Evolutionary conservation across 2,888 invertebrate species (phyloP), one percentile per base, ranked within the genome.

Genomic region (Diarsia dahlii): DNA sequence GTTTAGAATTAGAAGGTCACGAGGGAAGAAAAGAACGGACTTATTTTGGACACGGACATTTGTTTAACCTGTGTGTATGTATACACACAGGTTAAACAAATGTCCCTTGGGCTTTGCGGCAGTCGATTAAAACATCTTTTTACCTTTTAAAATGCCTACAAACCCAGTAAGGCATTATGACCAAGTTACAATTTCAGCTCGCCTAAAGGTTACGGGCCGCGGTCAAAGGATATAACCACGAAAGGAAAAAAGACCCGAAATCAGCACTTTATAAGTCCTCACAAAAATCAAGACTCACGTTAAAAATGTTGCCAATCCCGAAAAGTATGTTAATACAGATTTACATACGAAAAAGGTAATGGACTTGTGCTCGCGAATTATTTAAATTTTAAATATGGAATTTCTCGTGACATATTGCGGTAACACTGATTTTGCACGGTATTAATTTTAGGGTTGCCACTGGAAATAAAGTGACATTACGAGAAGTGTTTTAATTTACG

Each of bases 281-380:
- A n/a, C 52, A 39, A 66, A 68, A 68, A 69, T 54, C 46, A 82
- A 77, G 73, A 54, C 52, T 64, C 60, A 12, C 39, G 73, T 23
- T 69, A 56, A 62, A 85, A 78, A 64, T 71, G 48, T 65, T 70
- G 56, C 78, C 78, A 82, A 46, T 85, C 68, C 58, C 20, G 46
- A 71, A 85, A 85, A 74, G 63, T 83, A 83, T 83, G 83, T 69
- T 69, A 83, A 85, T 83, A 58, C 46, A 54, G 56, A 85, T 83
- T 85, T 85, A 85, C 83, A 83, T 82, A 74, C 65, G 69, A 82
- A 74, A 82, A 74, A 85, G 79, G 71, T 69, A 82, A 84, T 56
- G 74, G 69, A 82, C 46, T 67, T 18, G 20, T 58, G 54, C 48
- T 74, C 50, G 63, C 64, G 69, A 63, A 69, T 78, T 78, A 82